Evolutionary conservation across 2,888 invertebrate genomes (phyloP), one percentile per base, ranked within the genome.

Genomic region (Matsumyia berberina): DNA sequence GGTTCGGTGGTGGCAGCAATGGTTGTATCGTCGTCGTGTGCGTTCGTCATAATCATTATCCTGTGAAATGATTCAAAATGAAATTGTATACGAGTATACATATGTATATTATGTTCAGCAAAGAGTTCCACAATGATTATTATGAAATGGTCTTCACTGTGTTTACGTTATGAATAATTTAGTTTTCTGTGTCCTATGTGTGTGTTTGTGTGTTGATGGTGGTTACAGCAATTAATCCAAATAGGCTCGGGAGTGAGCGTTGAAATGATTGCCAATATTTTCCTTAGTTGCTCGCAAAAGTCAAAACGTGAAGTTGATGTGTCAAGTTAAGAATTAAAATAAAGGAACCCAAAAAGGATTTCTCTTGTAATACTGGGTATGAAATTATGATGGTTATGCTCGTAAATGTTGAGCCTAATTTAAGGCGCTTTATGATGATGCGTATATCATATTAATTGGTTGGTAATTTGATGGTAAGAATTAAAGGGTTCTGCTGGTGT

Each of bases 221-320:
- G 66, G 60, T 78, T 67, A 67, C 39, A 55, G 44, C 24, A 67
- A 72, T 66, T 62, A 60, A 60, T 60, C 51, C 5, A 3, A 29
- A 51, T 3, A 24, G 24, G 24, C 24, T 24, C 24, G 1, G 4
- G 42, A 60, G n/a, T 57, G 29, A 46, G 33, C 31, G 24, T 4
- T 24, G 37, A 51, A 69, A 67, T 67, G 44, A 44, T 67, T 67
- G 73, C 78, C 78, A 83, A 83, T 83, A 83, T 78, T 78, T 83
- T 78, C 62, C 67, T 46, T 42, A 73, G 57, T 73, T 35, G 17
- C 35, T 35, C 12, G 19, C 19, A n/a, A n/a, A 70, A 39, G 60
- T 74, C 60, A 44, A 66, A 42, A 42, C 11, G 46, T 24, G n/a
- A 60, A 51, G 42, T 44, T 44, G 42, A 70, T 51, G 46, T 67